Evolutionary conservation across 2,113 vertebrate species (phyloP).

Genomic region (Uropsilus gracilis): DNA sequence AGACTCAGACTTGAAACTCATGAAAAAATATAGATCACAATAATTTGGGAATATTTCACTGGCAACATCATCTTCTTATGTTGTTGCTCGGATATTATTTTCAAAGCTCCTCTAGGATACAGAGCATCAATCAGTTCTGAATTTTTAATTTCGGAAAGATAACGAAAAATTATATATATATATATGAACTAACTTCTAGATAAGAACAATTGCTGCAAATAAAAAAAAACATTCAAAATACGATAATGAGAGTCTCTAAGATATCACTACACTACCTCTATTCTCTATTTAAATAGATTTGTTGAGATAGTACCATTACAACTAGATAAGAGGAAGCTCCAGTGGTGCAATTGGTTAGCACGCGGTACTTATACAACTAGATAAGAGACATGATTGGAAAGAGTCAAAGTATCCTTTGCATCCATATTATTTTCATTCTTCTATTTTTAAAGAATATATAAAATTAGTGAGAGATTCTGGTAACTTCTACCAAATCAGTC

Average conservation of each 20-base stretch:
- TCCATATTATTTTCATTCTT: background rate
- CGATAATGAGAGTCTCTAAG: background rate
- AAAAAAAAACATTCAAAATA: background rate
- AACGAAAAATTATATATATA: background rate
- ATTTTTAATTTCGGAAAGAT: background rate
- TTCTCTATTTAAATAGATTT: background rate
- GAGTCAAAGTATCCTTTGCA: background rate
- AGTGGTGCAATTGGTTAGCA: too few relatives aligned
- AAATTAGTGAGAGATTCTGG: background rate
- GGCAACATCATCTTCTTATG: background rate
- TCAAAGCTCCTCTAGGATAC: background rate
- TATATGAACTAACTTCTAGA: background rate
- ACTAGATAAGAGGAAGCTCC: background rate
- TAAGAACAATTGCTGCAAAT: background rate
- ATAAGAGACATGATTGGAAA: background rate
- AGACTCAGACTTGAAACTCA: background rate
- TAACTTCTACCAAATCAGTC: background rate
- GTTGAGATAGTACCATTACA: background rate
- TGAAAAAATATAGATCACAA: background rate
- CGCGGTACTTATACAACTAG: too few relatives aligned
- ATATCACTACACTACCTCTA: background rate
- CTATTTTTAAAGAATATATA: background rate
- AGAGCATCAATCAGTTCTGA: background rate
- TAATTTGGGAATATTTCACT: background rate
- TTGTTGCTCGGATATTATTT: background rate